Base-by-base conservation (phyloP, 2,797 vertebrate genomes). In the Crenichthys baileyi region DNA sequence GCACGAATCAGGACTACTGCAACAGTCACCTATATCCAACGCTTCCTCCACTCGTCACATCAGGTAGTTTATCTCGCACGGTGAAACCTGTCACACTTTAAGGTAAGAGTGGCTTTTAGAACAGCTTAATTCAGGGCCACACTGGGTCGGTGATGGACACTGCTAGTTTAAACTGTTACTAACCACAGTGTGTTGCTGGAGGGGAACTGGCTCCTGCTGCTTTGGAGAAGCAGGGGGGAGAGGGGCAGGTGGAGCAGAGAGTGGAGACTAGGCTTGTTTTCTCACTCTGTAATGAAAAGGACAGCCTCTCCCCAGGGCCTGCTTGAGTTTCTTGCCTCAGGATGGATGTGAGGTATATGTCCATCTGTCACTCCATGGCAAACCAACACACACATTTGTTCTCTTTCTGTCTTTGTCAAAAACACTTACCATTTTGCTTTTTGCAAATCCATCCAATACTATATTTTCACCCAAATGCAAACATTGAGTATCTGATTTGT, bases 1-100 rank as follows among this genome's bases (percentile, higher is more conserved):
- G 98, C 87, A 98, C 95, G 0, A 96, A 98, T 76, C 95, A 96
- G 85, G 96, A 99, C 87, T 98, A 96, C 85, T 99, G 98, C 93
- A 99, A 99, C 87, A 95, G 94, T 89, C 95, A 98, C 84, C 95
- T 99, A 11, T 96, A 96, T 56, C 98, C 98, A 0, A 99, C 97
- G 0, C 90, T 99, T 76, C 97, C 97, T 67, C 98, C 98, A 0
- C 85, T 96, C 74, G 94, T 96, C 88, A 95, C 94, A 20, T 92
- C 96, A 92, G 96, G 98, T 99, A 93, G 95, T 76, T 73, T 72
- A 22, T 80, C 79, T 74, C 73, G 80, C 86, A 78, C 75, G 18
- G 29, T 87, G 82, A 86, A 93, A 87, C 73, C 78, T 76, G 73
- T 75, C 75, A 71, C 39, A 39, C 74, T 81, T 60, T 75, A 70